Base-by-base conservation (phyloP, 2,113 vertebrate species). In the Recurvirostra avosetta region DNA sequence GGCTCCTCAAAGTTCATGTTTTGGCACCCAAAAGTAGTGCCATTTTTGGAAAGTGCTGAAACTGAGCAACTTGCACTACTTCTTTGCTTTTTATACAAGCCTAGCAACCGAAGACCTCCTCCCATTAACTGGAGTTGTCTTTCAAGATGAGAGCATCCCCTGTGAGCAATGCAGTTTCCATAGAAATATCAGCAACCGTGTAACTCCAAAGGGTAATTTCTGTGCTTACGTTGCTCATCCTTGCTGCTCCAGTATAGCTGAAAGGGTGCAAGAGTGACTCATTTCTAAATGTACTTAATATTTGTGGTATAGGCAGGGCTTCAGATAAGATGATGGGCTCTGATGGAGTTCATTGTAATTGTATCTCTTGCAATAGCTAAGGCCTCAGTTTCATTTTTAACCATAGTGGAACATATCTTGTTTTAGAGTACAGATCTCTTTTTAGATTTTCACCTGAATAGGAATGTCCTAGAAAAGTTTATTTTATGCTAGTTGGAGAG, bases 111-210 rank as follows among this genome's bases (percentile, higher is more conserved):
- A 83, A 92, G 77, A 63, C 94, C 49, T 88, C 73, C 66, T 87
- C 56, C 81, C 45, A 11, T 83, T 77, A 88, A 74, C n/a, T 91
- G 86, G 61, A 79, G 62, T 67, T 90, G 2, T 80, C 92, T 94
- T 86, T 93, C 47, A 85, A 81, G 77, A 94, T 68, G 84, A 94
- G 53, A 92, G 68, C 89, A 84, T 92, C 89, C 65, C 61, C 79
- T 84, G n/a, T 71, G 83, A 96, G 91, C 82, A 85, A 78, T 34
- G 56, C 45, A 63, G 86, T 94, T 97, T 96, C 97, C 94, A 93
- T 92, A 96, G 95, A 94, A 92, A 95, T 96, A 85, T 6, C 56
- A 67, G 63, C 43, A 77, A 63, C 62, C 91, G 11, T 2, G 43
- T 94, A 80, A 76, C 77, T 95, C 88, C 80, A 70, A 52, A 82